Base-by-base conservation (phyloP, 2,113 vertebrate species). In the Malurus melanocephalus region DNA sequence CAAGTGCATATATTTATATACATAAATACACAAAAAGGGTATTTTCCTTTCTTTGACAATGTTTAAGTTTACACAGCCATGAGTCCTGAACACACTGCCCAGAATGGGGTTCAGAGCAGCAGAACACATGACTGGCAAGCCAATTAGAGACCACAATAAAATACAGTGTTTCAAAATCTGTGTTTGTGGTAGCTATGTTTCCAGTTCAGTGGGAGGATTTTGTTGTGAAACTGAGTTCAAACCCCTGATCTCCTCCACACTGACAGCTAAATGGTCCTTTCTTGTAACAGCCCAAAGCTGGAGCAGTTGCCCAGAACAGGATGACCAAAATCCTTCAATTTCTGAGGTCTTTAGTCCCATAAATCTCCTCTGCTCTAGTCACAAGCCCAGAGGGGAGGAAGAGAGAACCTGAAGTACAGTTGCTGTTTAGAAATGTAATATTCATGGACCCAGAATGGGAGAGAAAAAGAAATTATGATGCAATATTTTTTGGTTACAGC, bases 11-110 rank as follows among this genome's bases (percentile, higher is more conserved):
- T 17, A 7, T 13, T 8, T 27, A 3, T 4, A 16, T 6, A 74
- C 2, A 45, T 1, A 57, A 2, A 46, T 0, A 32, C 2, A 23
- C 10, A 15, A 33, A 35, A 15, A 17, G 5, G 3, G 0, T 4
- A 8, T 40, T 68, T 64, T 60, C 45, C 16, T 43, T 75, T 60
- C 15, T 57, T 82, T 72, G 35, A 3, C 13, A 46, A 4, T 40
- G 8, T 20, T 48, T 48, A 82, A 53, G 17, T 57, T 86, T 66
- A 23, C 14, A 45, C 2, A 57, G 8, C 9, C 51, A 33, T 21
- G 19, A 53, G 57, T 55, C 5, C 11, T 27, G 21, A 30, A 52
- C 24, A 49, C n/a, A 5, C 7, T 69, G 21, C 13, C 23, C 74
- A 46, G 27, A 42, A 46, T 5, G 7, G 5, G 4, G 16, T 30